phyloP scores from a whole-genome alignment of 1,140 invertebrate species.

The Laupala kohalensis region DNA sequence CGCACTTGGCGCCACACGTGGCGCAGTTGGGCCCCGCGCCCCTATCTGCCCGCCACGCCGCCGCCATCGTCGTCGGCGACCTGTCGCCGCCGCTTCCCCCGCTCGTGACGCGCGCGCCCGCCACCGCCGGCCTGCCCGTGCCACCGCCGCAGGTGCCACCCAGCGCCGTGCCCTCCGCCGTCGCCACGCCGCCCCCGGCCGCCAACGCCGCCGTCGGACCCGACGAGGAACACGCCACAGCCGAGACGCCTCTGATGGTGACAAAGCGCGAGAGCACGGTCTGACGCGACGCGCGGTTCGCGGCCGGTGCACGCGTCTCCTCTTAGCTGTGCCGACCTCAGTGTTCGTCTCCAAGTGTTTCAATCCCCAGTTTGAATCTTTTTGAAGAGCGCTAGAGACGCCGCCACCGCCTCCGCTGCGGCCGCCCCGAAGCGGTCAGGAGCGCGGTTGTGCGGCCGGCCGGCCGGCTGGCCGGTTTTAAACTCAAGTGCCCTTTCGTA shows the following conservation, averaged over 20 bases:
- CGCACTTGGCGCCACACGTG: too few relatives aligned
- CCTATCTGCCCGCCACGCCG: too few relatives aligned
- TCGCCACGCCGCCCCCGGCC: slow-evolving; percentile 14
- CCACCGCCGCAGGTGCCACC: neutral
- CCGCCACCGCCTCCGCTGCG: neutral
- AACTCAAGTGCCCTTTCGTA: too few relatives aligned
- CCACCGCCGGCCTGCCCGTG: neutral
- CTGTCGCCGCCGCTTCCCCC: neutral
- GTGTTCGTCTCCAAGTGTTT: neutral
- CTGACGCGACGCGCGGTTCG: slow-evolving; percentile 31
- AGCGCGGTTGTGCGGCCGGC: neutral
- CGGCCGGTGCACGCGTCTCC: slow-evolving; percentile 11
- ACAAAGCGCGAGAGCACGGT: slow-evolving; percentile 40
- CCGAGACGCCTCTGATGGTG: slow-evolving; percentile 37
- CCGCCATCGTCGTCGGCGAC: slow-evolving; percentile 1
- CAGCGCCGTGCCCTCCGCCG: neutral
- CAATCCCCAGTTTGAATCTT: neutral
- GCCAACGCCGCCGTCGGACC: slow-evolving; percentile 20
- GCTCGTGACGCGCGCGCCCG: neutral
- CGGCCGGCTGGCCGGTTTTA: too few relatives aligned
- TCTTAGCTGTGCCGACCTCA: neutral
- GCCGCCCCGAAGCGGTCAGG: neutral
- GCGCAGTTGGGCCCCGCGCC: too few relatives aligned
- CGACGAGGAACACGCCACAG: slow-evolving; percentile 33
- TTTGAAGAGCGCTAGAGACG: slow-evolving; percentile 2